These are phyloP conservation scores for Magallana angulata DNA, from an alignment of 1,140 invertebrate genomes.

Conservation along the genomic window DNA sequence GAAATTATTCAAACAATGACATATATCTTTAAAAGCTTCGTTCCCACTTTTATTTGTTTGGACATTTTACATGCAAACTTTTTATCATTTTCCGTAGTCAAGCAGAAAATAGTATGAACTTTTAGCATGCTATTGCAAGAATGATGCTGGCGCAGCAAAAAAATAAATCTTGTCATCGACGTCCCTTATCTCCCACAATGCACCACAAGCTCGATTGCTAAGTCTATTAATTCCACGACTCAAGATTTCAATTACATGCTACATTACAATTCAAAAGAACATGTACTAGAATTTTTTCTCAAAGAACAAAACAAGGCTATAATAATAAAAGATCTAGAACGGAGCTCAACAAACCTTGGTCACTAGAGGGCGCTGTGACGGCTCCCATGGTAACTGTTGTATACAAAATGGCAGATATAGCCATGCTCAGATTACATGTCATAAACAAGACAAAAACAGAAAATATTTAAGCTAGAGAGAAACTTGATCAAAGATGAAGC, in stretches of 20 bases:
- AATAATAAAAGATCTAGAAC: conserved; percentile 3
- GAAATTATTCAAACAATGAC: no score
- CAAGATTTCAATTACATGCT: not conserved
- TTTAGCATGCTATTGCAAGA: no score
- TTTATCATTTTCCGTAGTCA: no score
- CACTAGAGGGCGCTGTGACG: conserved; percentile 43
- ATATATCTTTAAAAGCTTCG: no score
- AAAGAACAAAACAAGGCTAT: not conserved
- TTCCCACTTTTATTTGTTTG: no score
- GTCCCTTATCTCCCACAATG: no score
- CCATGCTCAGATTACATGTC: conserved; percentile 50
- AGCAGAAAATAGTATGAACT: no score
- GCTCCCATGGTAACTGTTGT: conserved; percentile 61
- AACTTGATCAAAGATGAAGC: not conserved
- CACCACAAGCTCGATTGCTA: no score
- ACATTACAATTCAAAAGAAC: not conserved
- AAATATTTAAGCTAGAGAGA: not conserved
- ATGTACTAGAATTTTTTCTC: not conserved
- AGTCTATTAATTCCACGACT: not conserved
- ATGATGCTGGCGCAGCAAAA: no score
- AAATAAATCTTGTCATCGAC: no score
- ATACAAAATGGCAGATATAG: conserved; percentile 56
- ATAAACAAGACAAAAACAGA: not conserved
- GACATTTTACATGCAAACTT: no score
- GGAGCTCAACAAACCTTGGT: conserved; percentile 56